Evolutionary conservation across 1,140 invertebrate genomes (phyloP).

Genomic region (Drosophila sp.): DNA sequence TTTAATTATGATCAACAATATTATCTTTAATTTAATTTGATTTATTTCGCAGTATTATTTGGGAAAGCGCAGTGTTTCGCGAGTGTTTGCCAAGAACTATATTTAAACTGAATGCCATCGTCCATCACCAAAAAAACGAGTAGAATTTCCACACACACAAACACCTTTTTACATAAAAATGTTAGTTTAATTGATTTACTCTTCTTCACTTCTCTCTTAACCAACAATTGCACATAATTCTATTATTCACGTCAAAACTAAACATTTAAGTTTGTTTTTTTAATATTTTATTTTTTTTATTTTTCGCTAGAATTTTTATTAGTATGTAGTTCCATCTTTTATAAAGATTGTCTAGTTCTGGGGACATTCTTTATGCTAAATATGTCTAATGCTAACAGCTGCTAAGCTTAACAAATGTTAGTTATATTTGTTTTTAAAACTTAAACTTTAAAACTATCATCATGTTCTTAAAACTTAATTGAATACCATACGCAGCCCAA

Average conservation of each 20-base stretch:
- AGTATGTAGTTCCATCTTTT: slow-evolving; percentile 21
- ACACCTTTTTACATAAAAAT: slow-evolving; percentile 51
- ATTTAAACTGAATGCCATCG: slow-evolving; percentile 62
- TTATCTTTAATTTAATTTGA: slow-evolving; percentile 72
- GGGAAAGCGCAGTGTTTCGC: slow-evolving; percentile 80
- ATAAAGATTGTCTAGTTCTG: slow-evolving; percentile 2
- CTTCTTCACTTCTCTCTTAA: slow-evolving; percentile 27
- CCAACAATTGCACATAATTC: slow-evolving; percentile 43
- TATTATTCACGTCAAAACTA: slow-evolving; percentile 34
- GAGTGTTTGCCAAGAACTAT: slow-evolving; percentile 77
- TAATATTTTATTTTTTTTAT: not conserved
- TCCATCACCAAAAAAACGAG: slow-evolving; percentile 62
- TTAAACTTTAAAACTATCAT: no score
- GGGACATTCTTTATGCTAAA: slow-evolving; percentile 32
- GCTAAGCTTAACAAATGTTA: no score
- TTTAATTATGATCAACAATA: slow-evolving; percentile 51
- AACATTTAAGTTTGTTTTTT: slow-evolving; percentile 4
- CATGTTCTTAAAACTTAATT: no score
- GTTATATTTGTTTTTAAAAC: no score
- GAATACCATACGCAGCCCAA: no score
- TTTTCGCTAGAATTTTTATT: slow-evolving; percentile 3
- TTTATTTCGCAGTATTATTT: slow-evolving; percentile 80
- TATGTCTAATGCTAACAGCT: not conserved
- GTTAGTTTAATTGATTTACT: slow-evolving; percentile 62
- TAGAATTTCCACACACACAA: slow-evolving; percentile 62